Base-by-base conservation (phyloP, 2,888 invertebrate genomes). In the Drosophila glabriapex region DNA sequence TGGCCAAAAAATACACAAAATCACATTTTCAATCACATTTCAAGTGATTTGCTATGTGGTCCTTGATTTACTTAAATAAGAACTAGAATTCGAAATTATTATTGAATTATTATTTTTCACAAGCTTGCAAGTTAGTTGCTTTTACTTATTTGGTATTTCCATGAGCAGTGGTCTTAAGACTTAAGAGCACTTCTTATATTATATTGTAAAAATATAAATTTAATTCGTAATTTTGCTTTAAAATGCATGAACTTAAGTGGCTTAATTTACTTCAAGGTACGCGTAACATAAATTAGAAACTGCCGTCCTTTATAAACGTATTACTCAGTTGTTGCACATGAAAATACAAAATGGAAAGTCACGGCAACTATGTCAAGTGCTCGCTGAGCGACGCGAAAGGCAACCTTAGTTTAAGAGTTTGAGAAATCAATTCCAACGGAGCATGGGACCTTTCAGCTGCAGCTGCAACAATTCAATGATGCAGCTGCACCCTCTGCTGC, bases 21-120 rank as follows among this genome's bases (percentile, higher is more conserved):
- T 80, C 68, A 80, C 50, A 76, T 75, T 78, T 72, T 63, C 76
- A 76, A 85, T 78, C 76, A 62, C 69, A 37, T 25, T 75, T 71
- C 68, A 62, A 66, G 39, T 59, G 58, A 50, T 70, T 43, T 43
- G 33, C 33, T 43, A 6, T 35, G 39, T 31, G 19, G 12, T 31
- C n/a, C 59, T 28, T 63, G 28, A 62, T 31, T 58, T 25, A 16
- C 19, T 54, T 22, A 54, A 55, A 53, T 39, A 50, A 46, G 22
- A 33, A 43, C 52, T 46, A 49, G 68, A 71, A 71, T 68, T 50
- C 35, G 31, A 59, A 73, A 37, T 29, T 53, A 54, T 68, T 68
- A 22, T 43, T 39, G 3, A 9, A 4, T 12, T 35, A 35, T 70
- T 68, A 63, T 25, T 39, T 28, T 52, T 68, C 53, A 25, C 52